Conservation (phyloP, 2,797 vertebrate genomes). For the Coregonus suidteri region DNA sequence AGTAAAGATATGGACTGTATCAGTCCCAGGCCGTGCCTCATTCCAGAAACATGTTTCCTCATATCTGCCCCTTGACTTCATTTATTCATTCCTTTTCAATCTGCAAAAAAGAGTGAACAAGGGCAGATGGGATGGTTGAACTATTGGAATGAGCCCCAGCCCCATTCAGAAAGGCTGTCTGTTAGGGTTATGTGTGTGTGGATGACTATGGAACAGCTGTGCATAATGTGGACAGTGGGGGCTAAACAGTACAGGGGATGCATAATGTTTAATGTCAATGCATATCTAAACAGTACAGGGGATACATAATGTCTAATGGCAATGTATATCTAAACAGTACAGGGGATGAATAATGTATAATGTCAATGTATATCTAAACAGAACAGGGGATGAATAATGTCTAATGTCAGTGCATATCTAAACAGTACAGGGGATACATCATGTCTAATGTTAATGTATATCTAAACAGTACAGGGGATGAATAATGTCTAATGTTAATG, state of each 20-base stretch:
- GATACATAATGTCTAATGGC: too few species aligned
- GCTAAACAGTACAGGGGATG: neutral
- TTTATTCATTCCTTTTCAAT: conserved; percentile 52
- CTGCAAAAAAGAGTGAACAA: conserved; percentile 46
- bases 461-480: neutral
- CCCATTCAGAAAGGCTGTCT: neutral
- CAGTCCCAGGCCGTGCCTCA: conserved; percentile 55
- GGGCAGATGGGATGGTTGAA: conserved; percentile 32
- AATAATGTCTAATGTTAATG: neutral
- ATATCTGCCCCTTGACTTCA: conserved; percentile 55
- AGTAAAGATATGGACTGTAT: conserved; percentile 26
- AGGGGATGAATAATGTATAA: neutral
- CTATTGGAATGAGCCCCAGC: neutral
- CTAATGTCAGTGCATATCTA: neutral
- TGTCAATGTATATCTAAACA: neutral
- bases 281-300: neutral
- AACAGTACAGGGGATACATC: too few species aligned
- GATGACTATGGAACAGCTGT: neutral
- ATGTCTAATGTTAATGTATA: too few species aligned
- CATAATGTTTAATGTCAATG: neutral
- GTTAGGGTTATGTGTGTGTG: neutral
- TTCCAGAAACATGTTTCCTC: conserved; percentile 57
- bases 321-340: too few species aligned
- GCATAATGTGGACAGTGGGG: neutral
- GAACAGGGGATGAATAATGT: neutral